Conservation (phyloP, 1,140 invertebrate species). For the Cepaea nemoralis region DNA sequence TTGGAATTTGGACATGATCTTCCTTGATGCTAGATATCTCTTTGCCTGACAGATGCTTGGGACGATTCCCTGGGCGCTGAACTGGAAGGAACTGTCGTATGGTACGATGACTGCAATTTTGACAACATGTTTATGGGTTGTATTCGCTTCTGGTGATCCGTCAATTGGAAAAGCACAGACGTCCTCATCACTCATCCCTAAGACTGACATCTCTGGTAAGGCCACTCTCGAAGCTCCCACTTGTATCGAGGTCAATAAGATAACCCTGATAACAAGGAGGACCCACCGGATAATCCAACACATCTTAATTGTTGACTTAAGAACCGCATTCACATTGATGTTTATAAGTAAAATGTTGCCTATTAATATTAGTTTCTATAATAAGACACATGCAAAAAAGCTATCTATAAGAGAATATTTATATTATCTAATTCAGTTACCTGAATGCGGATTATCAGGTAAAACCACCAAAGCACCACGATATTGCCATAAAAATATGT, state of each 20-base stretch:
- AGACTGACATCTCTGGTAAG: not conserved
- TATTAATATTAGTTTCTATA: too few relatives aligned
- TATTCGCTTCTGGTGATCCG: not conserved
- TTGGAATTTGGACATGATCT: conserved; percentile 34
- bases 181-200: not conserved
- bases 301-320: too few relatives aligned
- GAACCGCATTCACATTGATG: too few relatives aligned
- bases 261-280: too few relatives aligned
- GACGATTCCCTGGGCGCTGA: conserved; percentile 44
- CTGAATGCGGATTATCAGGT: too few relatives aligned
- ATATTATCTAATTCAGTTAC: too few relatives aligned
- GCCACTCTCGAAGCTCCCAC: not conserved
- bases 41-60: conserved; percentile 54
- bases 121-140: not conserved
- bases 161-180: not conserved
- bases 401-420: too few relatives aligned
- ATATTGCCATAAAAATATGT: too few relatives aligned
- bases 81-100: conserved; percentile 27
- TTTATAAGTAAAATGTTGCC: too few relatives aligned
- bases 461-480: too few relatives aligned
- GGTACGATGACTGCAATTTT: conserved; percentile 44
- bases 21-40: conserved; percentile 21
- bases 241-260: not conserved
- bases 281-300: too few relatives aligned
- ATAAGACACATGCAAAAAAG: too few relatives aligned